These are phyloP conservation scores for Pteria penguin DNA, from an alignment of 2,888 invertebrate genomes.

Conservation along the genomic window DNA sequence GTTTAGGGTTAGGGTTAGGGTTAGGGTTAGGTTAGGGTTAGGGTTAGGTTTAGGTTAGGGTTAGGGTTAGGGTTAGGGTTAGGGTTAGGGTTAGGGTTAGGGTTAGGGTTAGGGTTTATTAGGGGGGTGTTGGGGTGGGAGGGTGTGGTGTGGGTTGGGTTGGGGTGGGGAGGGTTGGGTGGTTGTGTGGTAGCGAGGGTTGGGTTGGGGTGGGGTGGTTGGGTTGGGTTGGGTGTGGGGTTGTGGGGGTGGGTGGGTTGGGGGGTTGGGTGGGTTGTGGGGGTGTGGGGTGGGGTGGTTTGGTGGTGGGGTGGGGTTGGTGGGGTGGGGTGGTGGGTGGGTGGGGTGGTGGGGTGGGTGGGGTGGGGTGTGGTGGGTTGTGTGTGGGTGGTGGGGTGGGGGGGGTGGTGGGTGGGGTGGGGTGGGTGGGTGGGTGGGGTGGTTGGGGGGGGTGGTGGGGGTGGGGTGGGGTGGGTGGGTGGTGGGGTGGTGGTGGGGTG, in stretches of 20 bases:
- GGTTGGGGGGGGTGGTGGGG: conserved; percentile 51
- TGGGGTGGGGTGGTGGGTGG: conserved; percentile 31
- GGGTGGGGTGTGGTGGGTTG: conserved; percentile 52
- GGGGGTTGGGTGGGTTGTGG: conserved; percentile 33
- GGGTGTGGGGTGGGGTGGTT: conserved; percentile 33
- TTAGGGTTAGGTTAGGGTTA: too few relatives aligned
- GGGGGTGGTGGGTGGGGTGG: conserved; percentile 37
- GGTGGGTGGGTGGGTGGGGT: conserved; percentile 51
- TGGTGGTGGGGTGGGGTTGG: conserved; percentile 27
- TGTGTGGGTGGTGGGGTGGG: conserved; percentile 34
- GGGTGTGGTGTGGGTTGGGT: conserved; percentile 43
- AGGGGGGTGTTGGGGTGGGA: conserved; percentile 35
- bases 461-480: conserved; percentile 55
- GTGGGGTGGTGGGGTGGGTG: conserved; percentile 36
- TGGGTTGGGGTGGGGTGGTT: conserved; percentile 23
- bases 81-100: conserved; percentile 38
- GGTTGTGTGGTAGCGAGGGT: conserved; percentile 40
- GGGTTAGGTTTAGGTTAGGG: conserved; percentile 25
- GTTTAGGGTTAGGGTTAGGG: too few relatives aligned
- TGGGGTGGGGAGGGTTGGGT: conserved; percentile 38
- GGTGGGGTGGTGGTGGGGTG: conserved; percentile 54
- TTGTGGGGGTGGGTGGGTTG: conserved; percentile 28
- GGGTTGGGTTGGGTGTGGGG: conserved; percentile 26
- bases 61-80: conserved; percentile 32
- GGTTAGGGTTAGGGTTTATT: conserved; percentile 46